These are phyloP conservation scores for Myiotriccus ornatus DNA, from an alignment of 2,797 vertebrate genomes.

Conservation along the genomic window DNA sequence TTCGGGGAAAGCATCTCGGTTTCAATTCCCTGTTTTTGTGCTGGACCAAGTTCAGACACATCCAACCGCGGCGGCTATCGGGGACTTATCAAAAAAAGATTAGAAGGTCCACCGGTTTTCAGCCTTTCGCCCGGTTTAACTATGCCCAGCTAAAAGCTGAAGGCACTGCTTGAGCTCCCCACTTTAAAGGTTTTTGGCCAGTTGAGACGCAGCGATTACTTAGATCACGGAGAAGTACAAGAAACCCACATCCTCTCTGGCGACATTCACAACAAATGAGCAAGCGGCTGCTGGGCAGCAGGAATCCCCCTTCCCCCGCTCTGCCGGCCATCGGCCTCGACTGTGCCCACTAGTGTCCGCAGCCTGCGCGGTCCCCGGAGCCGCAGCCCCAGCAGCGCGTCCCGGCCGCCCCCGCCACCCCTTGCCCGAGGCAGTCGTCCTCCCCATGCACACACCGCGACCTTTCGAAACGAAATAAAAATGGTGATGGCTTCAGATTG, in stretches of 20 bases:
- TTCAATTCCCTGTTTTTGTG: background rate
- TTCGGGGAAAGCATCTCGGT: background rate
- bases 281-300: background rate
- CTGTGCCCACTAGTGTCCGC: slow-evolving; percentile 1
- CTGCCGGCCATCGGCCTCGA: background rate
- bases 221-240: slow-evolving; percentile 44
- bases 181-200: slow-evolving; percentile 24
- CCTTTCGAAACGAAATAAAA: background rate
- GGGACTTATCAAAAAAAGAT: background rate
- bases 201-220: slow-evolving; percentile 1
- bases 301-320: background rate
- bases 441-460: background rate
- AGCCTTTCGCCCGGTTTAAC: background rate
- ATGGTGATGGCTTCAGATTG: background rate
- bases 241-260: slow-evolving; percentile 50
- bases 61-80: background rate
- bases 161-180: background rate
- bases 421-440: background rate
- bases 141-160: background rate
- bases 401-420: too few species aligned
- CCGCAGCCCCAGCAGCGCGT: background rate
- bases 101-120: background rate
- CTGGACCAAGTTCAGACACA: background rate
- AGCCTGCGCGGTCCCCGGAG: background rate
- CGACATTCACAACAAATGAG: slow-evolving; percentile 38